phyloP scores from a whole-genome alignment of 2,113 vertebrate species.

The Alaudala cheleensis region DNA sequence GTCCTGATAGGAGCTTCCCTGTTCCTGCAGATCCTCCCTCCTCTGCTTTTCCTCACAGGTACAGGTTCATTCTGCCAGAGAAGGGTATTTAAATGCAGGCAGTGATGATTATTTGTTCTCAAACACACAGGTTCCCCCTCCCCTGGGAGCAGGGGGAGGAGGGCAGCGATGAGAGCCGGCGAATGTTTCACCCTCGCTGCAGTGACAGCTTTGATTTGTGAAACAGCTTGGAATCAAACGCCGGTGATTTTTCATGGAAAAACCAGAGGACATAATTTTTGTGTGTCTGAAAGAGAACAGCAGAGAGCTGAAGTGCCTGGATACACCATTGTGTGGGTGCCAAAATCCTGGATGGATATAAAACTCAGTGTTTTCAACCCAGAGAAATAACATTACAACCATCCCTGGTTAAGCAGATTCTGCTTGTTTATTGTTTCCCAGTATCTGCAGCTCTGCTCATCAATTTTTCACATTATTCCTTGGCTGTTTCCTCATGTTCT shows the following conservation, averaged over 20 bases:
- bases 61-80: neutral
- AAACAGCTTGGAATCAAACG: neutral
- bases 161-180: neutral
- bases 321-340: neutral
- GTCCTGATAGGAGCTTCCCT: rapidly evolving
- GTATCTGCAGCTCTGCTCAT: constrained; percentile 11
- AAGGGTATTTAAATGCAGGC: neutral
- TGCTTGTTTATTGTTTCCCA: constrained; percentile 6
- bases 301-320: neutral
- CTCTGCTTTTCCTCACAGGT: neutral
- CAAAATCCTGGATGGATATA: neutral
- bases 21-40: neutral
- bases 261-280: neutral
- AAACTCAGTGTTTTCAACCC: neutral
- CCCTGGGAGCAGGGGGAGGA: neutral
- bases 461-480: constrained; percentile 23
- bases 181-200: neutral
- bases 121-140: neutral
- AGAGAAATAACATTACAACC: neutral
- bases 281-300: neutral
- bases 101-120: neutral
- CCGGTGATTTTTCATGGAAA: neutral
- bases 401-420: neutral
- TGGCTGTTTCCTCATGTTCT: neutral
- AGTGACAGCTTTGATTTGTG: constrained; percentile 19